Percentiles rank a stretch among this genome's conserved stretches.
Conservation (phyloP, 2,888 invertebrate species). For the Agrenia bidenticulata region DNA sequence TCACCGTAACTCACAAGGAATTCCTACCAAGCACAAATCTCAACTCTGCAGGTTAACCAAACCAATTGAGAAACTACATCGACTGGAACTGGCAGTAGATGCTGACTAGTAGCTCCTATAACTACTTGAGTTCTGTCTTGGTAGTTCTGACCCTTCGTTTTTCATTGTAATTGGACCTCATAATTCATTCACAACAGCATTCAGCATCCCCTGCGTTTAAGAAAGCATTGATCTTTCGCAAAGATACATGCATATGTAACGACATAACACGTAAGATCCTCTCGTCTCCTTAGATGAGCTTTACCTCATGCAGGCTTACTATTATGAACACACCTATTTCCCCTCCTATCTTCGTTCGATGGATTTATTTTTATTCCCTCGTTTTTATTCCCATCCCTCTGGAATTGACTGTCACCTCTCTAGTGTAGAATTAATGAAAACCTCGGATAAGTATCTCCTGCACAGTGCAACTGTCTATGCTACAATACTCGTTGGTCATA, state of each 20-base stretch:
- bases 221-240: conserved; percentile 14
- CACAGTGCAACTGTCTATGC: too few species aligned
- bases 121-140: not conserved
- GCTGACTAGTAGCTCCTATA: not conserved
- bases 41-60: not conserved
- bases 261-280: conserved; percentile 7
- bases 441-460: not conserved
- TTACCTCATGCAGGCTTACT: conserved; percentile 17
- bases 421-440: conserved; percentile 19
- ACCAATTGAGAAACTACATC: not conserved
- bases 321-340: conserved; percentile 19
- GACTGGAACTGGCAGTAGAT: not conserved
- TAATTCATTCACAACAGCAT: conserved; percentile 31
- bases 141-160: not conserved
- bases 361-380: conserved; percentile 5
- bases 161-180: conserved; percentile 34
- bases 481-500: too few species aligned
- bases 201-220: not conserved
- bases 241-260: conserved; percentile 15
- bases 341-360: conserved; percentile 17
- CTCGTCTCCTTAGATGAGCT: too few species aligned
- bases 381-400: not conserved
- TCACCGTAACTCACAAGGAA: not conserved
- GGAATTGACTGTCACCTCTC: conserved; percentile 9
- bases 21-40: not conserved